Base-by-base conservation (phyloP, 2,113 vertebrate species). In the Rana temporaria region DNA sequence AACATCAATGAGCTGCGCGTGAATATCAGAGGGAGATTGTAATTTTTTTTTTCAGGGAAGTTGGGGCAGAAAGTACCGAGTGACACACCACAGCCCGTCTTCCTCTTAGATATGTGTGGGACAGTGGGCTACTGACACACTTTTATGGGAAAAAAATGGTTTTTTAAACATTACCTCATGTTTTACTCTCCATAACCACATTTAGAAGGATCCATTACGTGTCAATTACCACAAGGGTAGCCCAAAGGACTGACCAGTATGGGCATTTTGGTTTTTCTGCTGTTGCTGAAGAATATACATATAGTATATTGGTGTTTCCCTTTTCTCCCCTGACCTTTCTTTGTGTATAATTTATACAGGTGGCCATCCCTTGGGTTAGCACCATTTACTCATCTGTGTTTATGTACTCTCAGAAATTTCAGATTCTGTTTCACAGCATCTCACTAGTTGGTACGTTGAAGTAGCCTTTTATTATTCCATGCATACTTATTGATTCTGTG, bases 1-100 rank as follows among this genome's bases (percentile, higher is more conserved):
- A 96, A 89, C 96, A 93, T 78, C 90, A 93, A 73, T 92, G 89
- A 92, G 57, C 19, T 56, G 57, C n/a, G 5, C n/a, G 19, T 42
- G 17, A 64, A 74, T 14, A 30, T 64, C 32, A 64, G 2, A 48
- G 67, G 67, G 67, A 24, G n/a, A 24, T 65, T 73, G 24, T 63
- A 72, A 53, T 52, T n/a, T 42, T 56, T 73, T 55, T 73, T 16
- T 56, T 32, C 56, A 30, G 70, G 60, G 26, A 19, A 56, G 66
- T 5, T 67, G 60, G 60, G 38, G 38, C 32, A 52, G 81, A 34
- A 76, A 75, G 34, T 32, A 76, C 70, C 22, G 34, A 55, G 80
- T 71, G 68, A 82, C 48, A 75, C 52, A 65, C 52, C 52, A 67
- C 20, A 26, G 71, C 32, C 64, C 14, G 55, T 83, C 71, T 76